Percentiles rank a stretch among this genome's conserved stretches.
Conservation (phyloP, 2,888 invertebrate species). For the Cephalotes varians region DNA sequence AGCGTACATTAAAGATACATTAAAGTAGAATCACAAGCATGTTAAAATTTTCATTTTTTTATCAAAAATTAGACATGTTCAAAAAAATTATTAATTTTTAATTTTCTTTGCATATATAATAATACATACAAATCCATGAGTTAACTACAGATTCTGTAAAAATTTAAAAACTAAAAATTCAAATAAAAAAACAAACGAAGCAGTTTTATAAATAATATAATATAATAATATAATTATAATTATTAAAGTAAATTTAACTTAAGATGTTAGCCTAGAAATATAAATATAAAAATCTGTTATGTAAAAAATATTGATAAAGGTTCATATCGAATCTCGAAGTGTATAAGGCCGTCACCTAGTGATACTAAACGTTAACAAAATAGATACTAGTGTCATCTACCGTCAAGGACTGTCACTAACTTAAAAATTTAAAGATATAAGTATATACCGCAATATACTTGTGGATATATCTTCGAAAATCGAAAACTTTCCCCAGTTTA, state of each 20-base stretch:
- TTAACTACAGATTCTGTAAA: background rate
- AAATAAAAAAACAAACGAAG: background rate
- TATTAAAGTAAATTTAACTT: background rate
- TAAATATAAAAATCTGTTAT: background rate
- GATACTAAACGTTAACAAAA: background rate
- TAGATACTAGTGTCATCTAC: slow-evolving; percentile 6
- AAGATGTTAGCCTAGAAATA: background rate
- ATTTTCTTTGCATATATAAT: background rate
- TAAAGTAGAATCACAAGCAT: background rate
- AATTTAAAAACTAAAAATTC: background rate
- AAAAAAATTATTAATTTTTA: background rate
- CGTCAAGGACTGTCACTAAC: background rate
- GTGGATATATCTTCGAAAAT: slow-evolving; percentile 1
- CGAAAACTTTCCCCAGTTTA: slow-evolving; percentile 24
- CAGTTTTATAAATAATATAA: background rate
- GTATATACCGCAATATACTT: slow-evolving; percentile 7
- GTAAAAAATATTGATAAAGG: background rate
- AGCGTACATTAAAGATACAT: background rate
- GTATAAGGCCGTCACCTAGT: slow-evolving; percentile 5
- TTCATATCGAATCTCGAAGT: background rate
- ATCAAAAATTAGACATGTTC: background rate
- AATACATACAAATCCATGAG: background rate
- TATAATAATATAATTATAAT: background rate
- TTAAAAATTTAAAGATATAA: slow-evolving; percentile 24
- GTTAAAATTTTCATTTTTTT: background rate